Percentiles rank a stretch among this genome's conserved stretches.
Conservation (phyloP, 2,888 invertebrate species). For the Latrodectus hesperus region DNA sequence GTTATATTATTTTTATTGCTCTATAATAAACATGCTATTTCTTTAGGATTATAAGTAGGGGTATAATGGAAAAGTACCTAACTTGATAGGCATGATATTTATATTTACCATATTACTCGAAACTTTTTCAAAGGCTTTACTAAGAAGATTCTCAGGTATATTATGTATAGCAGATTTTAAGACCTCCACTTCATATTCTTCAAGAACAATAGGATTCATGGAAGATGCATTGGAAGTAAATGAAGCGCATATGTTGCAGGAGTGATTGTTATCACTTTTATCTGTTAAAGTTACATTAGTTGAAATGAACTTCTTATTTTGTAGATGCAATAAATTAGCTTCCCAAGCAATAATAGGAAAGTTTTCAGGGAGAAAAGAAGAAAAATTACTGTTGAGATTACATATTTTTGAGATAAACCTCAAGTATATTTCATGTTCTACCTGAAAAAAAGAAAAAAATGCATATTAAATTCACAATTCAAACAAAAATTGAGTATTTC, state of each 20-base stretch:
- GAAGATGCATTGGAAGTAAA: not conserved
- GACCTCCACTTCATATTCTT: slow-evolving; percentile 28
- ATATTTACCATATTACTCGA: slow-evolving; percentile 36
- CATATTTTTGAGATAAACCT: slow-evolving; percentile 44
- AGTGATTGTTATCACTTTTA: not conserved
- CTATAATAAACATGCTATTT: too few species aligned
- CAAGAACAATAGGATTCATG: slow-evolving; percentile 8
- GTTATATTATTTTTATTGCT: too few species aligned
- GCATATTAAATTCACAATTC: not conserved
- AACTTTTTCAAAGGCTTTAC: slow-evolving; percentile 17
- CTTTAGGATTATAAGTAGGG: not conserved
- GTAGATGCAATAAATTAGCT: slow-evolving; percentile 12
- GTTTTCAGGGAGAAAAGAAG: slow-evolving; percentile 22
- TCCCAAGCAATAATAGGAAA: slow-evolving; percentile 22
- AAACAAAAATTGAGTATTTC: too few species aligned
- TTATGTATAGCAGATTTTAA: slow-evolving; percentile 18
- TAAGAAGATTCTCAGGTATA: slow-evolving; percentile 12
- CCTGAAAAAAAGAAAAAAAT: slow-evolving; percentile 30
- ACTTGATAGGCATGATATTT: not conserved
- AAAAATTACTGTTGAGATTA: not conserved
- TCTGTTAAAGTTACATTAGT: not conserved
- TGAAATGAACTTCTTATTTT: not conserved
- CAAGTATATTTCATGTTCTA: slow-evolving; percentile 10
- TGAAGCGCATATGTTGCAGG: not conserved
- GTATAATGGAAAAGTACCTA: not conserved